Conservation (phyloP, 2,113 vertebrate species). For the Oriolus oriolus region DNA sequence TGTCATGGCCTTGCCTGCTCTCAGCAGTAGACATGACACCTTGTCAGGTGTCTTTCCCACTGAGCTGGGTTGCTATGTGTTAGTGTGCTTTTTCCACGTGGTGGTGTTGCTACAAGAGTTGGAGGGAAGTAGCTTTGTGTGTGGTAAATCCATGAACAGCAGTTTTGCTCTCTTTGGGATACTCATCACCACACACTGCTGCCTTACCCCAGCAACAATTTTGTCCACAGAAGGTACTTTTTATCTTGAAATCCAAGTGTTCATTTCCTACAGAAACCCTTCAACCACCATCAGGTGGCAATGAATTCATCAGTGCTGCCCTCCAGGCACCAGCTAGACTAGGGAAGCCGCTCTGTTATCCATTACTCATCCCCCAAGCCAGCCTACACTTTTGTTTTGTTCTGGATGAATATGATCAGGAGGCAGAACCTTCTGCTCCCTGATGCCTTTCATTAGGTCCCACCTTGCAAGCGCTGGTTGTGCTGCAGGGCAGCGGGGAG, state of each 20-base stretch:
- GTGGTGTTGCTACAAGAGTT: background rate
- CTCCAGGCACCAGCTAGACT: background rate
- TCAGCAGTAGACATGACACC: background rate
- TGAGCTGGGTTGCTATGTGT: background rate
- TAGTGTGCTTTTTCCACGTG: background rate
- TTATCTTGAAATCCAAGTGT: background rate
- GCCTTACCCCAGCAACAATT: background rate
- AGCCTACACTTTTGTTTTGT: background rate
- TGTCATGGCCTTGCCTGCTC: background rate
- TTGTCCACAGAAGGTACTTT: background rate
- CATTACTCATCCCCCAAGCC: background rate
- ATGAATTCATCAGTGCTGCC: background rate
- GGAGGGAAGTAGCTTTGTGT: background rate
- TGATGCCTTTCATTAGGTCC: conserved; percentile 40
- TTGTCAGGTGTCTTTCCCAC: background rate
- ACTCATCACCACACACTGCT: fast-evolving
- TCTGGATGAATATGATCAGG: background rate
- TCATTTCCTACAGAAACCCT: background rate
- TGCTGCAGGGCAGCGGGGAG: background rate
- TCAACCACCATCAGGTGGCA: background rate
- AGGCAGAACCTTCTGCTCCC: conserved; percentile 7
- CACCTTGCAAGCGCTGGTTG: background rate
- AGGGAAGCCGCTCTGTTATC: background rate
- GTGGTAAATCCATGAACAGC: background rate
- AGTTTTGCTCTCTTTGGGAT: background rate